A percentile compares a stretch with the other conserved stretches of the same genome.
Evolutionary conservation across 2,113 vertebrate genomes (phyloP).

Genomic region (Eupsittula cactorum): DNA sequence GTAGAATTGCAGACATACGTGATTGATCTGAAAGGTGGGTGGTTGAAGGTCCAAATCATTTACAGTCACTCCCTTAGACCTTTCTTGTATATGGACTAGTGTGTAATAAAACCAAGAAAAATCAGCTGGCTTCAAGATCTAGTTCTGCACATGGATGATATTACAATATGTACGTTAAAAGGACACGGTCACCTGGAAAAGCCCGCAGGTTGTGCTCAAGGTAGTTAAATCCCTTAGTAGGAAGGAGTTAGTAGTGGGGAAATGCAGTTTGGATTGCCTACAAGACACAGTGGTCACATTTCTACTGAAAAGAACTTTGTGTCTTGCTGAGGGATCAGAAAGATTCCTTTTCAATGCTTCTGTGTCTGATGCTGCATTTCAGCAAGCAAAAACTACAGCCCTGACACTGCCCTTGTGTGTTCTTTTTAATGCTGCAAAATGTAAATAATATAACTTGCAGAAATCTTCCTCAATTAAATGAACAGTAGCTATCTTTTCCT

Average conservation of each 20-base stretch:
- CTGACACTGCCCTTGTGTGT: not conserved
- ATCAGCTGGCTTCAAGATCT: not conserved
- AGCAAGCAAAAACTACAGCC: not conserved
- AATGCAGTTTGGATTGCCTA: not conserved
- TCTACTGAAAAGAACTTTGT: not conserved
- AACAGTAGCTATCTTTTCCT: not conserved
- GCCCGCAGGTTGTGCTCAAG: not conserved
- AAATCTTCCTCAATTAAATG: not conserved
- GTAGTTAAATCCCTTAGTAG: not conserved
- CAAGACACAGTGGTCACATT: not conserved
- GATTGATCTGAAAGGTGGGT: constrained; percentile 53
- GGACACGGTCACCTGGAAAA: not conserved
- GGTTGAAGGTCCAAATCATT: constrained; percentile 38
- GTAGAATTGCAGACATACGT: constrained; percentile 41
- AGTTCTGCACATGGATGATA: not conserved
- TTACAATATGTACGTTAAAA: not conserved
- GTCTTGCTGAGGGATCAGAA: not conserved
- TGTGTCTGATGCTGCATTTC: not conserved
- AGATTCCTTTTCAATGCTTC: not conserved
- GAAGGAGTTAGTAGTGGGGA: not conserved
- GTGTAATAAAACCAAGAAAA: not conserved
- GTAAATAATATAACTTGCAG: not conserved
- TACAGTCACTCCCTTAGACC: constrained; percentile 66
- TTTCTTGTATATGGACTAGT: constrained; percentile 65
- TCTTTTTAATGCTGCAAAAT: not conserved